Evolutionary conservation across 2,888 invertebrate genomes (phyloP), one percentile per base, ranked within the genome.

Genomic region (Brachypalpus laphriformis): DNA sequence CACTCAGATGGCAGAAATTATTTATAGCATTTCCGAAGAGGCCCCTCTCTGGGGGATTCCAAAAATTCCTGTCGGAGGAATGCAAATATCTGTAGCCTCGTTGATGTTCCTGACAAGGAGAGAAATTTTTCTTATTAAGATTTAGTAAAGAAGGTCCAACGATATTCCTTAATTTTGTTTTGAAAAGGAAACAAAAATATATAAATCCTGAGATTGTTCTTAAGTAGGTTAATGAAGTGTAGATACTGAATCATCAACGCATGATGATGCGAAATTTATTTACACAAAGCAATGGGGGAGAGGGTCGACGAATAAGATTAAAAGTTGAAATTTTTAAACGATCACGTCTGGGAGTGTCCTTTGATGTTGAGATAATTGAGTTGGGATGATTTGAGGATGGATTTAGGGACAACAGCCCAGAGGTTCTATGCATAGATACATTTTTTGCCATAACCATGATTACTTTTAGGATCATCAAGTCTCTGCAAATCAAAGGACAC

Each of bases 211-310:
- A 68, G 40, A 74, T 74, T 74, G 37, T 45, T 45, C 40, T 63
- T 74, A 68, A 74, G 49, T 57, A 45, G 83, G 68, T 83, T 78
- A 83, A 78, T 65, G 49, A 72, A 68, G 57, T 78, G 61, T 49
- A n/a, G n/a, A n/a, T n/a, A 63, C 61, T 70, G 78, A 66, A 70
- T 72, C 54, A 68, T 66, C 40, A 42, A 40, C 49, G 28, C 57
- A 49, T 59, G 59, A 68, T 31, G 49, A 66, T 34, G 65, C 11
- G 34, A 25, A 20, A 59, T 20, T 57, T 57, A 34, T 57, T 18
- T 20, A 57, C 14, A 5, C 31, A 16, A 34, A 11, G 34, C 18
- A 37, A 34, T 57, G 4, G 2, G 9, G 54, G 8, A 20, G 4
- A 25, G 5, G 11, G 47, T 20, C 9, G 1, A 25, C 5, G 31